Conservation (phyloP, 2,888 invertebrate species). For the Hipparchia semele region DNA sequence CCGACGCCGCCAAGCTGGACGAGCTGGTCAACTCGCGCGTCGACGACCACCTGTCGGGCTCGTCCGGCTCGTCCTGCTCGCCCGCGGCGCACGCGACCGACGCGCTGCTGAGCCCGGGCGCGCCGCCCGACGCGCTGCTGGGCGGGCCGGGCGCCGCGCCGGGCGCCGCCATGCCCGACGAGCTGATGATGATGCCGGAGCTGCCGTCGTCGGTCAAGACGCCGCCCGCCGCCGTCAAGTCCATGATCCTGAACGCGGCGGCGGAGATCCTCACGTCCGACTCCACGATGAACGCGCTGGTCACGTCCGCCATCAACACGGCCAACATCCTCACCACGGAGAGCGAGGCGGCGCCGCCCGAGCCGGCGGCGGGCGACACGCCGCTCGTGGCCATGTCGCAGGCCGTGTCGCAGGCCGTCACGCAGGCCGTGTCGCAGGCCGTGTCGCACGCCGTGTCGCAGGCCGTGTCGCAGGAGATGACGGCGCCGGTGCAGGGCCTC, state of each 20-base stretch:
- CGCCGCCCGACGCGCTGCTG: conserved; percentile 49
- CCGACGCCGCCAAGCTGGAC: conserved; percentile 80
- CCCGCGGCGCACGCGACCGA: conserved; percentile 63
- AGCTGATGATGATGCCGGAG: conserved; percentile 70
- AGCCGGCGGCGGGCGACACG: conserved; percentile 61
- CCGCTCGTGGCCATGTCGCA: conserved; percentile 77
- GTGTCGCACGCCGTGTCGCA: conserved; percentile 78
- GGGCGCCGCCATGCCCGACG: conserved; percentile 56
- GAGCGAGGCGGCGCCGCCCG: conserved; percentile 52
- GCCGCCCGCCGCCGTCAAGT: conserved; percentile 86
- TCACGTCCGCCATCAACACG: conserved; percentile 80
- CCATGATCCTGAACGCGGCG: conserved; percentile 89
- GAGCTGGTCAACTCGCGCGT: conserved; percentile 81
- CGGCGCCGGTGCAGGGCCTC: conserved; percentile 87
- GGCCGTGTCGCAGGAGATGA: conserved; percentile 79
- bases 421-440: conserved; percentile 76
- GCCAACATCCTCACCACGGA: conserved; percentile 74
- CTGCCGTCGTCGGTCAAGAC: conserved; percentile 76
- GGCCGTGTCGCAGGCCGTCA: conserved; percentile 78
- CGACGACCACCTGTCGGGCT: conserved; percentile 68
- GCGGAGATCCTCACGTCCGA: conserved; percentile 87
- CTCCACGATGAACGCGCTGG: conserved; percentile 82
- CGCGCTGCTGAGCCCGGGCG: conserved; percentile 42
- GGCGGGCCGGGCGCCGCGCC: conserved; percentile 26
- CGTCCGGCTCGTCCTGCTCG: conserved; percentile 61